Evolutionary conservation across 2,888 invertebrate genomes (phyloP).

Genomic region (Diploptera punctata): DNA sequence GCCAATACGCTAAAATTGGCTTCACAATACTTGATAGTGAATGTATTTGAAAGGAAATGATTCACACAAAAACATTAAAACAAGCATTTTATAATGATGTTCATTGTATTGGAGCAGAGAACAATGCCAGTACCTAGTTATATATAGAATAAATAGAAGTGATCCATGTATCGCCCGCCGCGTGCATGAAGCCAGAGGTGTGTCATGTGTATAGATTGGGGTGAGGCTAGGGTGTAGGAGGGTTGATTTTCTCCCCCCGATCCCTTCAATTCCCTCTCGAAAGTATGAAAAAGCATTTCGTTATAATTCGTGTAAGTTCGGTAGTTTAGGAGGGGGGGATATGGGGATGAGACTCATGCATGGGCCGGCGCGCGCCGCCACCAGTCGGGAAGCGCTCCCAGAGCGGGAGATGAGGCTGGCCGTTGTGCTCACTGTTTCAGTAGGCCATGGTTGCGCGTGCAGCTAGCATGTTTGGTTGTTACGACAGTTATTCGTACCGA

Average conservation of each 20-base stretch:
- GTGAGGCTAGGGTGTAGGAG: neutral
- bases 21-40: no score
- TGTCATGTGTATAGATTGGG: neutral
- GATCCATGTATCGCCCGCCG: neutral
- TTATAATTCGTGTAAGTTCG: slow-evolving; percentile 2
- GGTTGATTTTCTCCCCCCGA: neutral
- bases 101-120: no score
- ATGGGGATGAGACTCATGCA: slow-evolving; percentile 51
- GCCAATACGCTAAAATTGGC: no score
- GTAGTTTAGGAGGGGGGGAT: slow-evolving; percentile 50
- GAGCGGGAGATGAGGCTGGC: neutral
- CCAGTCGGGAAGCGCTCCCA: slow-evolving; percentile 18
- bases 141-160: neutral
- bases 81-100: no score
- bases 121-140: neutral
- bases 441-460: slow-evolving; percentile 84
- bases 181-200: neutral
- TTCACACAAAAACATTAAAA: no score
- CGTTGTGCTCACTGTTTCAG: slow-evolving; percentile 54
- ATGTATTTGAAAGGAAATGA: no score
- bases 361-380: slow-evolving; percentile 36
- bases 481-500: slow-evolving; percentile 78
- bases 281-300: slow-evolving; percentile 12
- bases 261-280: slow-evolving; percentile 1
- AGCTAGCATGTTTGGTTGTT: slow-evolving; percentile 77